Conservation (phyloP, 2,888 invertebrate species). For the Drosophila atroscutellata region DNA sequence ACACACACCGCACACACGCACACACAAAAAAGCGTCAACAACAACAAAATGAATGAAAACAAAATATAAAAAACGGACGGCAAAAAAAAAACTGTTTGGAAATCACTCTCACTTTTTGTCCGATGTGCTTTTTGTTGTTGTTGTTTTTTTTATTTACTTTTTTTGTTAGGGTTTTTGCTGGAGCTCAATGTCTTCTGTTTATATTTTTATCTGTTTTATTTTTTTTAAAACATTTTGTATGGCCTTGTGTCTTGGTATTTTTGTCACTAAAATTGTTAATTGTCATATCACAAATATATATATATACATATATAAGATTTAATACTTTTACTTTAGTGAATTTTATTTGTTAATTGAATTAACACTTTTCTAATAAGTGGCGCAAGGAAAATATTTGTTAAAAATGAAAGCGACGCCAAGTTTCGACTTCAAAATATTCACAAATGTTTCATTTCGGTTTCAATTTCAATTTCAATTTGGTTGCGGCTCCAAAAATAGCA, state of each 20-base stretch:
- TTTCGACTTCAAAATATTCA: constrained; percentile 13
- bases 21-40: constrained; percentile 21
- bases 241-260: constrained; percentile 33
- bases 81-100: constrained; percentile 66
- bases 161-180: constrained; percentile 57
- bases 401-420: constrained; percentile 67
- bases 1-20: constrained; percentile 26
- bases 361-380: constrained; percentile 66
- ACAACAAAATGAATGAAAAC: constrained; percentile 23
- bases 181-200: constrained; percentile 36
- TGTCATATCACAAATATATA: not conserved
- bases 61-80: constrained; percentile 30
- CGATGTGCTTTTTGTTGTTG: constrained; percentile 57
- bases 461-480: constrained; percentile 42
- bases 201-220: constrained; percentile 24
- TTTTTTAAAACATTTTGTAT: constrained; percentile 13
- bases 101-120: constrained; percentile 83
- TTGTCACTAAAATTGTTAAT: constrained; percentile 14
- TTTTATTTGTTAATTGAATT: constrained; percentile 44
- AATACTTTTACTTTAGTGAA: constrained; percentile 6
- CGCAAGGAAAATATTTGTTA: constrained; percentile 55
- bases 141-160: constrained; percentile 37
- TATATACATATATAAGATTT: constrained; percentile 14
- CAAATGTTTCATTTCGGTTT: constrained; percentile 30
- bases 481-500: constrained; percentile 16